Evolutionary conservation across 2,888 invertebrate genomes (phyloP), one percentile per base, ranked within the genome.

Genomic region (Orthosia gothica): DNA sequence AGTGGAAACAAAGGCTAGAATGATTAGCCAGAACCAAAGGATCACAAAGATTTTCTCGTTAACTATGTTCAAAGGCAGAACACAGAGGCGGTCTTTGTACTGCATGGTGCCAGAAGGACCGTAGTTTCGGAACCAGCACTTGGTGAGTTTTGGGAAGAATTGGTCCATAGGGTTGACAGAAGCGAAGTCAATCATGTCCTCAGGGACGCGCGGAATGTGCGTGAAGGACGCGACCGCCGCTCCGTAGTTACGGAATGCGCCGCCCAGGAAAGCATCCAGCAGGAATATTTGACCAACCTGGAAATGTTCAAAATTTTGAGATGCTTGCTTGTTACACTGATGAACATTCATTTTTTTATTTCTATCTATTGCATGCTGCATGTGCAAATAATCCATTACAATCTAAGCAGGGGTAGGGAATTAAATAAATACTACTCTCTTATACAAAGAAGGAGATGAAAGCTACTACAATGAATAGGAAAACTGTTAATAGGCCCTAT

Each of bases 1-100:
- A 9, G 97, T 95, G 0, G 98, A 97, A 23, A 98, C 85, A 7
- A 97, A 89, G 1, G 97, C 95, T 67, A 98, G 95, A 61, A 97
- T 91, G 40, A 98, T 95, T 18, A 98, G 96, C 98, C 98, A 98
- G 90, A 98, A 97, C 98, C 98, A 98, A 1, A 98, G 92, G 65
- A 98, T 97, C 1, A 98, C 96, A 88, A 98, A 98, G 82, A 98
- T 97, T 91, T 98, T 98, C 89, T 98, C 98, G 89, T 98, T 98
- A 59, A 98, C 97, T 82, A 98, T 97, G 89, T 98, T 98, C 13
- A 98, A 89, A 0, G 98, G 98, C 18, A 98, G 94, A n/a, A 98
- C 96, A 86, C 98, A 98, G 0, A 98, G 95, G 0, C 97, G 97
- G 88, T 98, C 98, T 79, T 95, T 95, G 0, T 92, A 89, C 86